phyloP scores from a whole-genome alignment of 2,797 vertebrate genomes.

The Falco biarmicus region DNA sequence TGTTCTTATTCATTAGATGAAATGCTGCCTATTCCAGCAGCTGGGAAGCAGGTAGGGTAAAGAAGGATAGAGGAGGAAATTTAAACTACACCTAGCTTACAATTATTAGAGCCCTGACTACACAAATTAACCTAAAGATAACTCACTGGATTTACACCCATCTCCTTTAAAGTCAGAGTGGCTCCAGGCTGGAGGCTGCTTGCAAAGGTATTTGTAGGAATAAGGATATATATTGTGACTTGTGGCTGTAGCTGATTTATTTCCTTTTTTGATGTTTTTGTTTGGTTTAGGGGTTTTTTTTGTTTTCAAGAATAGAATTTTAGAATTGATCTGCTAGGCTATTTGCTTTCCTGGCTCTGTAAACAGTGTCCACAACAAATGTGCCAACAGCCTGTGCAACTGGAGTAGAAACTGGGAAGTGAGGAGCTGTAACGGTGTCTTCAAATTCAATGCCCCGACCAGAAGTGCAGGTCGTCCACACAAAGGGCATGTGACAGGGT shows the following conservation, averaged over 20 bases:
- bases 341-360: neutral
- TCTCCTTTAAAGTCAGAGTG: neutral
- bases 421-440: neutral
- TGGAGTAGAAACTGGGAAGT: neutral
- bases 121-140: neutral
- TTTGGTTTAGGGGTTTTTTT: no score
- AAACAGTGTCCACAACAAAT: neutral
- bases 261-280: neutral
- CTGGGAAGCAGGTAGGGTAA: neutral
- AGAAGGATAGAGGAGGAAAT: neutral
- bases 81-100: neutral
- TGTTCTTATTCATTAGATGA: neutral
- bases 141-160: neutral
- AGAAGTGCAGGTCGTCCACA: neutral
- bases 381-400: neutral
- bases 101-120: neutral
- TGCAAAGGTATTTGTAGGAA: neutral
- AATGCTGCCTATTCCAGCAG: neutral
- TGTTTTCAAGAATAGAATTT: neutral
- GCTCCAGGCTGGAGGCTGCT: neutral
- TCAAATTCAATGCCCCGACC: neutral
- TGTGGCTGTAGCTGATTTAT: neutral
- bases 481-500: rapidly evolving
- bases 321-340: neutral
- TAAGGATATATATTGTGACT: neutral